phyloP scores from a whole-genome alignment of 1,140 invertebrate genomes.

The Pseudomyrmex concolor region DNA sequence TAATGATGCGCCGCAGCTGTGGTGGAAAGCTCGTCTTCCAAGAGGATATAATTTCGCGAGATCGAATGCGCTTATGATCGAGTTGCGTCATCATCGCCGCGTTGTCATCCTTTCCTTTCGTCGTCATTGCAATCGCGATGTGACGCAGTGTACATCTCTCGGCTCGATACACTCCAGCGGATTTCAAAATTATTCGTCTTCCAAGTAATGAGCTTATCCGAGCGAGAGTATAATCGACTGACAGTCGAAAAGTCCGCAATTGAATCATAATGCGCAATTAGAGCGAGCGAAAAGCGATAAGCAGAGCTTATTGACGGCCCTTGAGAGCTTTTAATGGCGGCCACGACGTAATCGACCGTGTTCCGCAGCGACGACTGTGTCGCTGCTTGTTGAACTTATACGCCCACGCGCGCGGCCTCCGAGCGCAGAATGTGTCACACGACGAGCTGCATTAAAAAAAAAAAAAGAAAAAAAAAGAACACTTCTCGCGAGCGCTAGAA shows the following conservation, averaged over 20 bases:
- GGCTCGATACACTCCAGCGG: not conserved
- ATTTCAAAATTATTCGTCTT: not conserved
- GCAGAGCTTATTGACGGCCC: constrained; percentile 29
- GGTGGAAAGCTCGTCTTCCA: not conserved
- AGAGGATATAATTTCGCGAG: not conserved
- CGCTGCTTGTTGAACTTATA: not conserved
- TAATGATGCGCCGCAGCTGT: not conserved
- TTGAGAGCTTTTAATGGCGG: constrained; percentile 48
- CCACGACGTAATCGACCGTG: constrained; percentile 57
- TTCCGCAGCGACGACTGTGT: constrained; percentile 5
- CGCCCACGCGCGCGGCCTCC: not conserved
- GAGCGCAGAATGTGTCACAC: not conserved
- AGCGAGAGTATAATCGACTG: not conserved
- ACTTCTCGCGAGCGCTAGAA: not conserved
- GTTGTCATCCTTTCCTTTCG: too few species aligned
- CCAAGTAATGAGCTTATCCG: not conserved
- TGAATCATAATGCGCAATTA: constrained; percentile 56
- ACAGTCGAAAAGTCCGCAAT: not conserved
- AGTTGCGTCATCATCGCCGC: not conserved
- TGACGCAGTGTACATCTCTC: not conserved
- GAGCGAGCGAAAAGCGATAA: constrained; percentile 63
- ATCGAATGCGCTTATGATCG: constrained; percentile 18
- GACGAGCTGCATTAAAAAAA: too few species aligned
- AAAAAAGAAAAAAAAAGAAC: not conserved
- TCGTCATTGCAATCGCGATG: not conserved